These are phyloP conservation scores for Myiotriccus ornatus DNA, from an alignment of 2,797 vertebrate species.

Conservation along the genomic window DNA sequence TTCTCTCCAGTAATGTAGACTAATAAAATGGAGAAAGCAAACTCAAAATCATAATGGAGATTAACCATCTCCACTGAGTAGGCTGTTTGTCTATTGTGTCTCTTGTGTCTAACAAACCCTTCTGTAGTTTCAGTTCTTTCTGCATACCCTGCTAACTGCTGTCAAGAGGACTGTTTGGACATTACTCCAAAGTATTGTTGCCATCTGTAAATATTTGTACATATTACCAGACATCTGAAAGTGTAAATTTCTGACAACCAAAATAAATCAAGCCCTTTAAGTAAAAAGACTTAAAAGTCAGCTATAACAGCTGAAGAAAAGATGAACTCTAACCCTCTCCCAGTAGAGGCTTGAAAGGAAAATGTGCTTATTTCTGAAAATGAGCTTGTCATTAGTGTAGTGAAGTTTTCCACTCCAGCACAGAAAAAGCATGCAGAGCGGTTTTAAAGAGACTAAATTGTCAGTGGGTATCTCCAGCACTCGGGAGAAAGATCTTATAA, in stretches of 20 bases:
- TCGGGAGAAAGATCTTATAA: not conserved
- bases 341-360: conserved; percentile 2
- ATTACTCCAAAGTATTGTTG: not conserved
- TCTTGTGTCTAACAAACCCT: not conserved
- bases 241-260: not conserved
- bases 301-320: not conserved
- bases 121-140: not conserved
- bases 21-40: not conserved
- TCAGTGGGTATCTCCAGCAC: not conserved
- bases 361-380: conserved; percentile 9
- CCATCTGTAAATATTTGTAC: conserved; percentile 15
- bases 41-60: not conserved
- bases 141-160: not conserved
- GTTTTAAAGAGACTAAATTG: not conserved
- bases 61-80: not conserved
- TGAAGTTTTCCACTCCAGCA: not conserved
- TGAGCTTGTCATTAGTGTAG: not conserved
- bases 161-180: not conserved
- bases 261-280: conserved; percentile 3
- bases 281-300: not conserved
- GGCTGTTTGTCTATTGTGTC: not conserved
- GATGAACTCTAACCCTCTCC: not conserved
- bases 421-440: not conserved
- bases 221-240: not conserved
- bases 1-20: not conserved